Evolutionary conservation across 2,113 vertebrate genomes (phyloP).

Genomic region (Anas platyrhynchos): DNA sequence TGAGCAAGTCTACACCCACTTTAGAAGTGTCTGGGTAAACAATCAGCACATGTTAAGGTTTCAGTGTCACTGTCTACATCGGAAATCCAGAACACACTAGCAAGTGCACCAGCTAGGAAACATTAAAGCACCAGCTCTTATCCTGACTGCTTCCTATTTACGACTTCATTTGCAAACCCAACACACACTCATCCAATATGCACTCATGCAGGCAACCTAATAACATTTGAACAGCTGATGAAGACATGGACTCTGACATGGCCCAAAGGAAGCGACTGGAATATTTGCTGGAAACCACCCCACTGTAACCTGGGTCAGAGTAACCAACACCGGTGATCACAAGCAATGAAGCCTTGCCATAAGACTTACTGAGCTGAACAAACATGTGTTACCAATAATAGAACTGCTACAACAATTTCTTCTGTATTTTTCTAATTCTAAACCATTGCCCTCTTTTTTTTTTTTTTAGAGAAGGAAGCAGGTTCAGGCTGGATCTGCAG

Average conservation of each 20-base stretch:
- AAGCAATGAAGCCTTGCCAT: rapidly evolving
- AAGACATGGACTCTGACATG: rapidly evolving
- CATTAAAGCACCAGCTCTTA: background rate
- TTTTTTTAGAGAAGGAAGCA: background rate
- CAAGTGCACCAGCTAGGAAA: background rate
- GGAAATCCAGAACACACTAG: slow-evolving; percentile 29
- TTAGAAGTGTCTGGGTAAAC: slow-evolving; percentile 45
- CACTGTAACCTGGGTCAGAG: background rate
- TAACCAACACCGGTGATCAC: rapidly evolving
- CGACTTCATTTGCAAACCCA: background rate
- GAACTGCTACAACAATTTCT: background rate
- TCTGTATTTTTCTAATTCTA: background rate
- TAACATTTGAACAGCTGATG: background rate
- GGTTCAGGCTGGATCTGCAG: background rate
- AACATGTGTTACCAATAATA: background rate
- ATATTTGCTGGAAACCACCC: background rate
- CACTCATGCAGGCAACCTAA: background rate
- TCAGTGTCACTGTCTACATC: background rate
- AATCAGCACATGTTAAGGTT: slow-evolving; percentile 15
- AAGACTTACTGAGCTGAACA: rapidly evolving
- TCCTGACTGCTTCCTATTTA: background rate
- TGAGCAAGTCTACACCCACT: background rate
- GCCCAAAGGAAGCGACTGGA: background rate
- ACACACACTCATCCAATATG: rapidly evolving
- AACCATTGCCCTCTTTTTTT: background rate